Evolutionary conservation across 2,113 vertebrate species (phyloP).

Genomic region (Rhinogobius similis): DNA sequence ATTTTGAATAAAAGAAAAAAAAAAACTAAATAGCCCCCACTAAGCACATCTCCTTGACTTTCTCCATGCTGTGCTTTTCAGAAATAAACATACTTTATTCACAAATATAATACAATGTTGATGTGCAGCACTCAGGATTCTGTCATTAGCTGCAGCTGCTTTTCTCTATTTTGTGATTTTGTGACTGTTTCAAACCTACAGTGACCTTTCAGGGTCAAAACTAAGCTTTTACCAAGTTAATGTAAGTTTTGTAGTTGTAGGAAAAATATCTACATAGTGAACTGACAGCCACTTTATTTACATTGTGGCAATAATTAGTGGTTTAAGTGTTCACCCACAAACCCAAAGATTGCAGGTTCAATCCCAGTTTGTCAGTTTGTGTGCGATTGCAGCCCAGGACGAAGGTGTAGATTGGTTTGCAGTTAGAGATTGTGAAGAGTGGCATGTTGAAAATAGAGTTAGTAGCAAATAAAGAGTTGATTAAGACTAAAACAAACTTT

Average conservation of each 20-base stretch:
- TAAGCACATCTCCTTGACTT: neutral
- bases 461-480: no score
- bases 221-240: neutral
- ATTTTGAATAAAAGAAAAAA: neutral
- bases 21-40: neutral
- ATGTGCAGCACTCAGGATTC: neutral
- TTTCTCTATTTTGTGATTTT: neutral
- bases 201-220: neutral
- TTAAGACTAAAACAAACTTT: no score
- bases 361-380: no score
- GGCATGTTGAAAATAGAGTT: no score
- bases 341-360: no score
- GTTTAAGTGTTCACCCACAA: no score
- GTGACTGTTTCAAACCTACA: neutral
- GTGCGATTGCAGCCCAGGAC: no score
- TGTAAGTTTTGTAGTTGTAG: no score
- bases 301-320: no score
- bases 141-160: neutral
- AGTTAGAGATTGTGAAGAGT: no score
- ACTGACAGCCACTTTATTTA: no score
- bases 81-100: neutral
- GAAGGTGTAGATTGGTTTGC: no score
- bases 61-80: neutral
- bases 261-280: neutral
- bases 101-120: neutral